Conservation (phyloP, 2,113 vertebrate species). For the Neogale vison region DNA sequence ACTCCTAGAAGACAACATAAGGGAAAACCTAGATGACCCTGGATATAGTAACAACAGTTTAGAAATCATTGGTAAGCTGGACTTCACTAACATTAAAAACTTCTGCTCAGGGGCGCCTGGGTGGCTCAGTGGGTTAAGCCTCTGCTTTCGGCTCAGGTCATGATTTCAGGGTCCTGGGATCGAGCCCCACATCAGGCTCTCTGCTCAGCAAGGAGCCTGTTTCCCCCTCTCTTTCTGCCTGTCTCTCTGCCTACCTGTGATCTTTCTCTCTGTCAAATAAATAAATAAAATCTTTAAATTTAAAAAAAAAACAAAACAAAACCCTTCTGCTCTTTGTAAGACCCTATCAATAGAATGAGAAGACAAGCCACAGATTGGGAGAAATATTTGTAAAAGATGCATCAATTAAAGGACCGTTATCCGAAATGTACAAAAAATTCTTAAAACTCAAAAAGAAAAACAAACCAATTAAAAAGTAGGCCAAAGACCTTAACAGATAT, state of each 20-base stretch:
- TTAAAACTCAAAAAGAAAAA: neutral
- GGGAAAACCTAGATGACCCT: neutral
- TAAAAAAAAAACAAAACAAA: neutral
- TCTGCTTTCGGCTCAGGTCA: too few relatives aligned
- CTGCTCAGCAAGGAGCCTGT: too few relatives aligned
- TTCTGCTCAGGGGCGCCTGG: neutral
- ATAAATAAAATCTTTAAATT: too few relatives aligned
- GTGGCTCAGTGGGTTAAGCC: too few relatives aligned
- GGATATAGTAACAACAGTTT: neutral
- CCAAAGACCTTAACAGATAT: neutral
- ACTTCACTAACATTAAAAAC: slow-evolving; percentile 8
- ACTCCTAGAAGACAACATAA: neutral
- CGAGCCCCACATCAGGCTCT: too few relatives aligned
- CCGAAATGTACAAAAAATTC: neutral
- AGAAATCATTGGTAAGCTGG: neutral
- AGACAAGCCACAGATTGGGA: neutral
- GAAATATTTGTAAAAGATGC: neutral
- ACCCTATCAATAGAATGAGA: neutral
- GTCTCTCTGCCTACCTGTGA: too few relatives aligned
- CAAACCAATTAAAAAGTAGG: neutral
- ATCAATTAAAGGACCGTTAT: neutral
- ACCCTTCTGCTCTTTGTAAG: neutral
- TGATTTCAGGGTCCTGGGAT: too few relatives aligned
- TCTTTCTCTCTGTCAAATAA: too few relatives aligned
- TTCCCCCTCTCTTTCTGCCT: too few relatives aligned